phyloP scores from a whole-genome alignment of 2,113 vertebrate species.

The Acanthisitta chloris region DNA sequence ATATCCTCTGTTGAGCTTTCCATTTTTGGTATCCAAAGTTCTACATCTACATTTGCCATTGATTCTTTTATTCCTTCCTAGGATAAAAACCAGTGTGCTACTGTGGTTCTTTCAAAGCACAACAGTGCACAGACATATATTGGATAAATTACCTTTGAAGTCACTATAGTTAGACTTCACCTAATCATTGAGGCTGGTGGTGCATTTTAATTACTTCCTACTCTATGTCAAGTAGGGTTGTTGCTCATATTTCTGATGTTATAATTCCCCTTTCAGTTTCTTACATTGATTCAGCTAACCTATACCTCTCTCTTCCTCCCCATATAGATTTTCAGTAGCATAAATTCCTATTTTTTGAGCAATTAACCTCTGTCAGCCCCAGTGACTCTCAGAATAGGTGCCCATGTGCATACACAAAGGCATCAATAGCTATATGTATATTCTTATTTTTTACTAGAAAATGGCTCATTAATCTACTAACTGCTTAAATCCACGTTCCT shows the following conservation, averaged over 20 bases:
- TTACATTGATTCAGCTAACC: neutral
- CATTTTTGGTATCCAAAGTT: neutral
- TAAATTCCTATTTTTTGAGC: neutral
- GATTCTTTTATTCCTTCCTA: neutral
- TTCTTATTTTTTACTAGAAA: neutral
- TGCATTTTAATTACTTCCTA: neutral
- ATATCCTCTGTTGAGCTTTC: neutral
- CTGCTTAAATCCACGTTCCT: neutral
- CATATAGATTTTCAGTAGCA: neutral
- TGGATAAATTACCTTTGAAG: neutral
- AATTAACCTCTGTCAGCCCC: neutral
- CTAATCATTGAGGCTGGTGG: neutral
- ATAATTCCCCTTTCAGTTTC: neutral
- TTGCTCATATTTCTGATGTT: neutral
- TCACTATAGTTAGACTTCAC: neutral
- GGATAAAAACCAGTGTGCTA: neutral
- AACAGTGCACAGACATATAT: neutral
- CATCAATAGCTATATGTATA: neutral
- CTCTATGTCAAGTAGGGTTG: neutral
- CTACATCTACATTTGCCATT: neutral
- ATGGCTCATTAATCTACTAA: neutral
- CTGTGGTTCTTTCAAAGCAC: neutral
- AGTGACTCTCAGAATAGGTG: neutral
- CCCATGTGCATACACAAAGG: neutral
- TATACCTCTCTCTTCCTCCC: neutral